Percentiles rank a stretch among this genome's conserved stretches.
Evolutionary conservation across 1,140 invertebrate genomes (phyloP).

Genomic region (Armadillidium nasatum): DNA sequence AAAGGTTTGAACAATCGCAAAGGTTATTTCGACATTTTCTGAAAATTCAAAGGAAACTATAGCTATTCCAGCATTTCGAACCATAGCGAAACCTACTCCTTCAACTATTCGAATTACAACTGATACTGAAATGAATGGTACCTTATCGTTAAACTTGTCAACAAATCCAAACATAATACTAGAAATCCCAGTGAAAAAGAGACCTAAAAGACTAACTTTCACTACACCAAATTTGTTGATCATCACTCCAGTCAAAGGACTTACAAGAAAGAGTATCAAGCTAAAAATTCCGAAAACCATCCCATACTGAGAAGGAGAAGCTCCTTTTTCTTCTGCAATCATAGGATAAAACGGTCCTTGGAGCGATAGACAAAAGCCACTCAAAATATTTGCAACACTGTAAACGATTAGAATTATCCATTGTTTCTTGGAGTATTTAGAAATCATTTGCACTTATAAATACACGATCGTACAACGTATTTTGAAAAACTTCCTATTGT

Average conservation of each 20-base stretch:
- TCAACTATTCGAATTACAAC: constrained; percentile 18
- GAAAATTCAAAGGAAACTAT: constrained; percentile 25
- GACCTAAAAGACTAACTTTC: constrained; percentile 3
- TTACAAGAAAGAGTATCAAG: constrained; percentile 22
- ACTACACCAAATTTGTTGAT: constrained; percentile 17
- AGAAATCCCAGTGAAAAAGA: constrained; percentile 17
- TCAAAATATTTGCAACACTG: constrained; percentile 13
- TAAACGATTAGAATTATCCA: constrained; percentile 13
- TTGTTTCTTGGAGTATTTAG: constrained; percentile 21
- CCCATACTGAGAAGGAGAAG: constrained; percentile 18
- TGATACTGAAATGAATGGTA: constrained; percentile 11
- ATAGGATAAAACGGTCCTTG: constrained; percentile 28
- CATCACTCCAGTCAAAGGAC: constrained; percentile 7
- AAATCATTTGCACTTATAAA: neutral
- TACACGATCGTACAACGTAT: too few species aligned
- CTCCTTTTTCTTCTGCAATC: constrained; percentile 23
- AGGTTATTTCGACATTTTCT: constrained; percentile 14
- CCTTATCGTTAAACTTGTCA: neutral
- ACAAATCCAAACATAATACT: constrained; percentile 24
- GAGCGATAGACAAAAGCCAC: constrained; percentile 10
- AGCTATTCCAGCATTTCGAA: constrained; percentile 6
- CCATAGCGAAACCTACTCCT: constrained; percentile 16
- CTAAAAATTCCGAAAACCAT: constrained; percentile 23
- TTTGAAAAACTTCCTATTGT: too few species aligned
- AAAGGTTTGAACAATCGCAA: constrained; percentile 14